Conservation (phyloP, 2,888 invertebrate species). For the Timema podura region DNA sequence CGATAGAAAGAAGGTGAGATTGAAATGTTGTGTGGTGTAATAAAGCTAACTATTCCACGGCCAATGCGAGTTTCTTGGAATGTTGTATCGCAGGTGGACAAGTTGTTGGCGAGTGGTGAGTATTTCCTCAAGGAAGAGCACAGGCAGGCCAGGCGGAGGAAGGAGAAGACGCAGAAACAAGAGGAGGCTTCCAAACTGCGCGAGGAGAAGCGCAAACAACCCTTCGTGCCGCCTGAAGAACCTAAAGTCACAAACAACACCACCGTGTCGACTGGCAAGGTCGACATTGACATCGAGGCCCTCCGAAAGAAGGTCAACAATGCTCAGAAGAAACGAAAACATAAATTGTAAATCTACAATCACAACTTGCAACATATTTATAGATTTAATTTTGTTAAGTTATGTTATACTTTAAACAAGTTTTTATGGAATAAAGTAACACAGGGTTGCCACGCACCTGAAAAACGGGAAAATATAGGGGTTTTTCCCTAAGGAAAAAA, state of each 20-base stretch:
- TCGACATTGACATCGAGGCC: conserved; percentile 60
- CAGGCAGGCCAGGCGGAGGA: conserved; percentile 63
- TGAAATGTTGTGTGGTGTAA: conserved; percentile 29
- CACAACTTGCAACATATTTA: too few relatives aligned
- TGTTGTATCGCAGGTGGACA: conserved; percentile 56
- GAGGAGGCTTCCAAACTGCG: conserved; percentile 66
- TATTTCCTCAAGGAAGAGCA: conserved; percentile 91
- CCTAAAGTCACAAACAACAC: conserved; percentile 37
- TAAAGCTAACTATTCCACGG: neutral
- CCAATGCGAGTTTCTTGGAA: neutral
- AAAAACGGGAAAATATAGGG: too few relatives aligned
- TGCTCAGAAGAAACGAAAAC: conserved; percentile 39
- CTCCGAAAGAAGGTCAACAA: conserved; percentile 75
- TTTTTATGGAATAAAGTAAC: too few relatives aligned
- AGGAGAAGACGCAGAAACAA: conserved; percentile 76
- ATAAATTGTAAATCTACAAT: neutral
- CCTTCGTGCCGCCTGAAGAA: conserved; percentile 79
- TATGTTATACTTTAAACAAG: too few relatives aligned
- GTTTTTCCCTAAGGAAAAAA: too few relatives aligned
- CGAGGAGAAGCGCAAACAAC: conserved; percentile 71
- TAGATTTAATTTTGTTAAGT: too few relatives aligned
- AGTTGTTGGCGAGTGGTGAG: conserved; percentile 90
- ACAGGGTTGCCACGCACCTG: too few relatives aligned
- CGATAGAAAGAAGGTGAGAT: too few relatives aligned
- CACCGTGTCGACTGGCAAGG: conserved; percentile 29